Conservation (phyloP, 2,888 invertebrate species). For the Cetonia aurata region DNA sequence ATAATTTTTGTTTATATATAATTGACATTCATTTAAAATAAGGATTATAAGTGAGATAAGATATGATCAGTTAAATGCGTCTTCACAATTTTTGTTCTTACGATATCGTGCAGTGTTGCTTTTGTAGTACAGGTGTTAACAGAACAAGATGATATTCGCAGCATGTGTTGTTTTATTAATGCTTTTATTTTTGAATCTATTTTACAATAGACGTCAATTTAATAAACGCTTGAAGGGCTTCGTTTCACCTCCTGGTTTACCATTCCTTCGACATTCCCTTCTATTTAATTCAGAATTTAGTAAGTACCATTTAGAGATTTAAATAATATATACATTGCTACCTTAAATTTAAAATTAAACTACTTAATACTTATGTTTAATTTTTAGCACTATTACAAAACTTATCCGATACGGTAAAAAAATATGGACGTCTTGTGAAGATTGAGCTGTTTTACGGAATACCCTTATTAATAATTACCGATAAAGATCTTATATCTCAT, state of each 20-base stretch:
- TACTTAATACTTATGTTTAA: not conserved
- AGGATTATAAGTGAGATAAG: too few relatives aligned
- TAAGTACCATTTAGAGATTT: not conserved
- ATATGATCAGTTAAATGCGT: too few relatives aligned
- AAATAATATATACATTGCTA: not conserved
- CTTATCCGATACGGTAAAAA: not conserved
- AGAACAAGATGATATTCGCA: not conserved
- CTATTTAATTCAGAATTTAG: constrained; percentile 1
- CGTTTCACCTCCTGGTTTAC: not conserved
- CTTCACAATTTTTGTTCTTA: too few relatives aligned
- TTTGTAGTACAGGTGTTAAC: too few relatives aligned
- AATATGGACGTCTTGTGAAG: not conserved
- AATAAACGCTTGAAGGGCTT: not conserved
- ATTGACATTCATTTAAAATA: too few relatives aligned
- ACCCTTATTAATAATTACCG: not conserved
- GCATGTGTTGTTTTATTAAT: not conserved
- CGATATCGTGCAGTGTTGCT: too few relatives aligned
- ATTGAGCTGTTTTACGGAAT: not conserved
- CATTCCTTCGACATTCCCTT: not conserved
- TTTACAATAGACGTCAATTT: not conserved
- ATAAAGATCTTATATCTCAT: constrained; percentile 42
- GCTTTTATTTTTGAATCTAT: constrained; percentile 11
- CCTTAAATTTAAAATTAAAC: not conserved
- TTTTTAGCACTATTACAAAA: not conserved
- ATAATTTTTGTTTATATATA: too few relatives aligned